These are phyloP conservation scores for Apodemia mormo DNA, from an alignment of 2,888 invertebrate genomes.

Conservation along the genomic window DNA sequence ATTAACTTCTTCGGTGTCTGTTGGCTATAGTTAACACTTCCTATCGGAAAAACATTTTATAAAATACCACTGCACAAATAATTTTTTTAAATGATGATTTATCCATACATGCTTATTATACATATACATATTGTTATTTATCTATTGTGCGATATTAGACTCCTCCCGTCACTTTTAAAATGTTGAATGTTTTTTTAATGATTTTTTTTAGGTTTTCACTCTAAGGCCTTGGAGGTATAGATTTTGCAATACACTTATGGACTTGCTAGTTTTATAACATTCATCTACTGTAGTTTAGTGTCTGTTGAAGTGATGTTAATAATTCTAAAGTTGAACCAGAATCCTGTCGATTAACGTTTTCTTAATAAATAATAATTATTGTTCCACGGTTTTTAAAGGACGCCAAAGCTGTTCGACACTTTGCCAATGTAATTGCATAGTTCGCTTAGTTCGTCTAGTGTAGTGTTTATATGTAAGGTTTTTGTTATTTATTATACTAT, in stretches of 20 bases:
- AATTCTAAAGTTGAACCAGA: constrained; percentile 8
- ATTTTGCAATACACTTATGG: constrained; percentile 4
- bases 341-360: neutral
- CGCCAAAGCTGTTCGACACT: constrained; percentile 42
- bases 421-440: constrained; percentile 63
- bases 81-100: too few species aligned
- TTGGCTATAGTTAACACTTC: too few species aligned
- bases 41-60: too few species aligned
- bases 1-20: too few species aligned
- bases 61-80: too few species aligned
- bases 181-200: neutral
- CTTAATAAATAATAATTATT: constrained; percentile 3
- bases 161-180: neutral
- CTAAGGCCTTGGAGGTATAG: neutral
- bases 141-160: neutral
- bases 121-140: too few species aligned
- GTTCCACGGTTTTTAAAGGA: constrained; percentile 6
- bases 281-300: constrained; percentile 2
- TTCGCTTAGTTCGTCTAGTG: constrained; percentile 71
- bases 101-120: too few species aligned
- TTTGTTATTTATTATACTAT: constrained; percentile 80
- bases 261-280: constrained; percentile 13
- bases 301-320: constrained; percentile 5
- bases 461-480: constrained; percentile 62
- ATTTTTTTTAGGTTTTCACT: neutral